Conservation (phyloP, 2,888 invertebrate genomes). For the Acanthosoma haemorrhoidale region DNA sequence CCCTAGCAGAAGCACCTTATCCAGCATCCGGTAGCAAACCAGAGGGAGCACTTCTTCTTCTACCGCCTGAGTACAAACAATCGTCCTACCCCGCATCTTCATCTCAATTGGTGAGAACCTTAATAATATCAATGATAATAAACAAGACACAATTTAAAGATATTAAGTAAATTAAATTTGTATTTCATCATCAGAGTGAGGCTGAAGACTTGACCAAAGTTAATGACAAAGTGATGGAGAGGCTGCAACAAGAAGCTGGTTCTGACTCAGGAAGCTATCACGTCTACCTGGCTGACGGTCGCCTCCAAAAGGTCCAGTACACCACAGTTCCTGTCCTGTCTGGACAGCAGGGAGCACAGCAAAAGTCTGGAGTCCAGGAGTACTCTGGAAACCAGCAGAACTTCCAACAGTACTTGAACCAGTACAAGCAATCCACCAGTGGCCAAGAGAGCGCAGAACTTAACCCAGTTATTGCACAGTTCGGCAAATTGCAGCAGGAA, state of each 20-base stretch:
- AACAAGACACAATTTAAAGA: too few species aligned
- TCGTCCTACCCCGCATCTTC: not conserved
- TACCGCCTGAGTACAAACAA: not conserved
- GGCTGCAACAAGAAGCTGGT: conserved; percentile 3
- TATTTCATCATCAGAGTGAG: not conserved
- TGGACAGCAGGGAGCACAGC: not conserved
- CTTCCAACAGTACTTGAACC: too few species aligned
- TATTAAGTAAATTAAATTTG: too few species aligned
- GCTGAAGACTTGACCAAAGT: not conserved
- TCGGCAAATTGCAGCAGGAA: conserved; percentile 8
- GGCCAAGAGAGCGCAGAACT: too few species aligned
- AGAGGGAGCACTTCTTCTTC: not conserved
- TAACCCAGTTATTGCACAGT: conserved; percentile 10
- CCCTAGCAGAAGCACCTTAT: not conserved
- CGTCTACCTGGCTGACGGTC: conserved; percentile 13
- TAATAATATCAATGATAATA: not conserved
- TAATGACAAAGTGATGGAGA: not conserved
- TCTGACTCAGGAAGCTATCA: conserved; percentile 8
- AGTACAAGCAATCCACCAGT: not conserved
- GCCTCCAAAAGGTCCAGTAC: conserved; percentile 15
- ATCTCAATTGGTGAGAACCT: not conserved
- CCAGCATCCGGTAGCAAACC: not conserved
- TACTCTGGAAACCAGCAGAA: too few species aligned
- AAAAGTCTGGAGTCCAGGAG: too few species aligned
- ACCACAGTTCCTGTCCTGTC: not conserved